Evolutionary conservation across 2,113 vertebrate species (phyloP), one percentile per base, ranked within the genome.

Genomic region (Pterocles burchelli): DNA sequence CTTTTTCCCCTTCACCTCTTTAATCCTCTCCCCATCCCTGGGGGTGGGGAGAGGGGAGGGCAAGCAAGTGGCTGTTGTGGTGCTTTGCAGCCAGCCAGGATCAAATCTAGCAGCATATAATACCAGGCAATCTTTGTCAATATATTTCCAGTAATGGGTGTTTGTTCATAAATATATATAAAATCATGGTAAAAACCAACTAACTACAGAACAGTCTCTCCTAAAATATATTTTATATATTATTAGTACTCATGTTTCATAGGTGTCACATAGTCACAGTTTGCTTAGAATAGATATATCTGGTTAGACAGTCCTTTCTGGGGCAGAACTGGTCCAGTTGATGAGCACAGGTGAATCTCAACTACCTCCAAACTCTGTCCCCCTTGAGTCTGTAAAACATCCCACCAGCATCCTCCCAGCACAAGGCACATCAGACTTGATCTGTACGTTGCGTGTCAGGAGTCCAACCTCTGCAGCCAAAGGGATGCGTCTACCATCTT

Each of bases 391-490:
- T 62, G 48, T 92, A 67, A 96, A 95, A 68, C 41, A 87, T 62
- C 97, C 97, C 81, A 98, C 98, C 52, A 98, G 70, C 11, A 98
- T 54, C 66, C 90, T 96, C 61, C 97, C 98, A n/a, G 43, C 5
- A 7, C 98, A 98, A 17, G 89, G 22, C 41, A 34, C 59, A 48
- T 98, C 98, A 15, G 97, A 21, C 73, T 93, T 97, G 75, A 98
- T 97, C 82, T 84, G 96, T 74, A 98, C 29, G 3, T 98, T 98
- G 57, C 97, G 94, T 25, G 97, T 96, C 43, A 98, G 85, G 24
- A 98, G 96, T 51, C 98, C 98, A 72, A 98, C 95, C 51, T 98
- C 98, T 2, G 97, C 96, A n/a, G 98, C 96, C 93, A 98, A 90
- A 63, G 21, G 65, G 92, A 98, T 84, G 17, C 0, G 51, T 55